phyloP scores from a whole-genome alignment of 2,797 vertebrate species.

The Sebastes kiyomatsui region DNA sequence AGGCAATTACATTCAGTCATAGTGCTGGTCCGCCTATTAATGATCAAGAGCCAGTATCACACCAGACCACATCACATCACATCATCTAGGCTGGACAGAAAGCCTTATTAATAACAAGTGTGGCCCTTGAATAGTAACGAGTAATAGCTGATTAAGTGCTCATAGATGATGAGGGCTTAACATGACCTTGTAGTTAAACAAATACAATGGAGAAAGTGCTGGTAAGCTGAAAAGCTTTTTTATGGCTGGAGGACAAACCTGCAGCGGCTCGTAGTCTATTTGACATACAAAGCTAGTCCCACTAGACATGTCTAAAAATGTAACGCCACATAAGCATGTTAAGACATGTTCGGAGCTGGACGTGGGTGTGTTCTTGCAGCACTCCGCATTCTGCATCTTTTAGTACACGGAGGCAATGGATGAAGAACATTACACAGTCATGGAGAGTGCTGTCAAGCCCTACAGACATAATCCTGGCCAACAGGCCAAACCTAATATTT shows the following conservation, averaged over 20 bases:
- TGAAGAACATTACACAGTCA: neutral
- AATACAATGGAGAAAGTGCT: neutral
- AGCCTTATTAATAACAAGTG: constrained; percentile 6
- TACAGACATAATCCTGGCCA: neutral
- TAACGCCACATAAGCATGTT: constrained; percentile 9
- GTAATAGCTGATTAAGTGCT: constrained; percentile 10
- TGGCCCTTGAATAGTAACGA: constrained; percentile 13
- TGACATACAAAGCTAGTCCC: neutral
- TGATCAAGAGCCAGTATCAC: constrained; percentile 3
- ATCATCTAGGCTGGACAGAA: constrained; percentile 7
- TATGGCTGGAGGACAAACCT: neutral
- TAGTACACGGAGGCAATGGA: neutral
- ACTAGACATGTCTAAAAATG: constrained; percentile 27
- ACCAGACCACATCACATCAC: constrained; percentile 2
- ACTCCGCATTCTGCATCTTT: neutral
- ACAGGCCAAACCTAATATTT: constrained; percentile 43
- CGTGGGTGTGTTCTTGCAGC: neutral
- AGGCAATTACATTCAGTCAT: constrained; percentile 4
- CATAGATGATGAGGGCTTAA: neutral
- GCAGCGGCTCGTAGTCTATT: neutral
- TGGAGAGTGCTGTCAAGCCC: neutral
- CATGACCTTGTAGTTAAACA: constrained; percentile 3
- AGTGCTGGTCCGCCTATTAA: constrained; percentile 11
- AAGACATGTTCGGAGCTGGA: constrained; percentile 6
- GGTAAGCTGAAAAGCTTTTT: neutral